Evolutionary conservation across 2,113 vertebrate species (phyloP).

Genomic region (Rhineura floridana): DNA sequence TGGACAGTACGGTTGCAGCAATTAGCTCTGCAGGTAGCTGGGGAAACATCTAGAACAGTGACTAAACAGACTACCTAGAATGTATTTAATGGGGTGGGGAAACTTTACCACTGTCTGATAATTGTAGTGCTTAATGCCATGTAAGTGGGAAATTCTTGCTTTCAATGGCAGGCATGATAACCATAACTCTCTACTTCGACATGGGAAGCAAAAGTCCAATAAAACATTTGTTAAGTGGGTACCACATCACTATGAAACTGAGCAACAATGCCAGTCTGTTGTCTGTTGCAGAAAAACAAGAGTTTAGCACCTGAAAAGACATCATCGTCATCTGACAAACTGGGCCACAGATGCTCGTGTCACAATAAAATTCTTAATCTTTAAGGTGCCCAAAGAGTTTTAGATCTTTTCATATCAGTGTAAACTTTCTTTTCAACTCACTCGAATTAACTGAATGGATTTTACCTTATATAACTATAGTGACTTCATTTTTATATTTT

Average conservation of each 20-base stretch:
- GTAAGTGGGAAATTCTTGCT: neutral
- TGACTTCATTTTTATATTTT: neutral
- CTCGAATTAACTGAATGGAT: neutral
- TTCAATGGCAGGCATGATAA: neutral
- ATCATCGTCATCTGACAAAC: neutral
- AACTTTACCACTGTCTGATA: neutral
- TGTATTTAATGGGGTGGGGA: neutral
- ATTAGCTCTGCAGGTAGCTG: neutral
- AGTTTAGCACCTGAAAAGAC: neutral
- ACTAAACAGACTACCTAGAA: neutral
- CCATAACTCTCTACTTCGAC: neutral
- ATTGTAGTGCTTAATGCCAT: neutral
- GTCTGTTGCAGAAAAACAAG: neutral
- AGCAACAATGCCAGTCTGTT: neutral
- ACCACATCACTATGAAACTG: neutral
- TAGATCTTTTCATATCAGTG: neutral
- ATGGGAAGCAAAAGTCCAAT: neutral
- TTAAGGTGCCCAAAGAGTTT: neutral
- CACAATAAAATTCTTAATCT: neutral
- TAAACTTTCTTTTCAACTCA: neutral
- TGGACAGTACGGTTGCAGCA: neutral
- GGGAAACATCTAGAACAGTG: neutral
- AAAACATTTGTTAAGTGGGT: neutral
- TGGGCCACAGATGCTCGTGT: neutral
- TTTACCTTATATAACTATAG: neutral